Percentiles rank a stretch among this genome's conserved stretches.
phyloP scores from a whole-genome alignment of 1,140 invertebrate genomes.

The Caenorhabditis tropicalis region DNA sequence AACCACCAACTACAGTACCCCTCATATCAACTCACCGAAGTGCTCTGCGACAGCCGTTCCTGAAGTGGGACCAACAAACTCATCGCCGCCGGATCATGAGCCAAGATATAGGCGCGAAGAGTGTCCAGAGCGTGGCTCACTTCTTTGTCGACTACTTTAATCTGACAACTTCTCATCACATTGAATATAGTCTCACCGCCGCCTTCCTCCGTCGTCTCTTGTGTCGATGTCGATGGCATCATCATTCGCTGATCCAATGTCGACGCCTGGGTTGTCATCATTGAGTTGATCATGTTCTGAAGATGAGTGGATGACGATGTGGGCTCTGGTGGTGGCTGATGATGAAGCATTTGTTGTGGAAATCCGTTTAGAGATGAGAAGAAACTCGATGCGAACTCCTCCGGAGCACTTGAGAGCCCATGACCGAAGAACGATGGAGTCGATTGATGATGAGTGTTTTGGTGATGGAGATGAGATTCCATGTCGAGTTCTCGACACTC shows the following conservation, averaged over 20 bases:
- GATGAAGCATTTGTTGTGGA: neutral
- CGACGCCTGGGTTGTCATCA: neutral
- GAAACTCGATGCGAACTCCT: neutral
- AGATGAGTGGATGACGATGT: neutral
- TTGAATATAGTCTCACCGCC: neutral
- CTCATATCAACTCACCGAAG: no score
- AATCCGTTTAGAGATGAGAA: neutral
- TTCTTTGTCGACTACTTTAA: slow-evolving; percentile 10
- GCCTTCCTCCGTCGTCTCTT: neutral
- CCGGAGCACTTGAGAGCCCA: neutral
- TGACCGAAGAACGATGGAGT: neutral
- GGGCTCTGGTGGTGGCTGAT: neutral
- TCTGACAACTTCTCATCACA: neutral
- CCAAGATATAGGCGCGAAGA: neutral
- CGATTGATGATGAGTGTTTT: neutral
- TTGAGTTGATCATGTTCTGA: neutral
- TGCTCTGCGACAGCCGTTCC: neutral
- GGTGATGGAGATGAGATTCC: neutral
- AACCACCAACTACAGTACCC: no score
- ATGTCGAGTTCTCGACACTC: slow-evolving; percentile 12
- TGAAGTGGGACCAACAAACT: slow-evolving; percentile 1
- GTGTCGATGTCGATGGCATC: neutral
- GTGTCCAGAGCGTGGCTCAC: neutral
- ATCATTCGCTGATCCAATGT: neutral
- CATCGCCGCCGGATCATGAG: neutral